A percentile compares a stretch with the other conserved stretches of the same genome.
Conservation (phyloP, 53 echinoderm and acorn worm genomes). For the Apostichopus leukothele region DNA sequence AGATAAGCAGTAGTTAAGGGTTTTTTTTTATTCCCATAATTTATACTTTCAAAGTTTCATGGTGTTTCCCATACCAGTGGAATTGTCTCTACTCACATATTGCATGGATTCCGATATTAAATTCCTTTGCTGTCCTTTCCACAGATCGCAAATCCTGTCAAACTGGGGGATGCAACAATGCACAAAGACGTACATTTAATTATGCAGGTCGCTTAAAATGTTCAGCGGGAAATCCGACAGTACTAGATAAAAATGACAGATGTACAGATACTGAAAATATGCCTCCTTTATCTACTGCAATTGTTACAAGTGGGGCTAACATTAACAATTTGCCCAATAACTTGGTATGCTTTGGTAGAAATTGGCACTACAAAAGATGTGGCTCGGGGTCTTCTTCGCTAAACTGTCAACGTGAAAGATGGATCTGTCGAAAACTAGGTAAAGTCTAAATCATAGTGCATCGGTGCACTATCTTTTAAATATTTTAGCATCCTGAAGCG, state of each 20-base stretch:
- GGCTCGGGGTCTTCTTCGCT: neutral
- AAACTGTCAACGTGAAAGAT: neutral
- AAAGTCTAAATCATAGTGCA: neutral
- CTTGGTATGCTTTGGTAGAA: constrained; percentile 2
- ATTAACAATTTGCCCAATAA: neutral
- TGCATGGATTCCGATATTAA: too few species aligned
- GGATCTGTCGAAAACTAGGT: neutral
- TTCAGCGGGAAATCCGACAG: neutral
- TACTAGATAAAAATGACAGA: neutral
- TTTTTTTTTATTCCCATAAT: too few species aligned
- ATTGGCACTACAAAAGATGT: neutral
- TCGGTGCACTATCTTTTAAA: too few species aligned
- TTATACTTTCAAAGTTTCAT: too few species aligned
- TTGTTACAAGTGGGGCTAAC: neutral
- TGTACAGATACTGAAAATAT: neutral
- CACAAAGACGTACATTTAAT: neutral
- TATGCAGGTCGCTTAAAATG: neutral
- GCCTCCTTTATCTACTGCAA: neutral
- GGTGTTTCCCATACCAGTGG: too few species aligned
- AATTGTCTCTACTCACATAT: too few species aligned
- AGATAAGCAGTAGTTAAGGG: too few species aligned
- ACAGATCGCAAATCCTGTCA: neutral
- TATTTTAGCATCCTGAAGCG: too few species aligned
- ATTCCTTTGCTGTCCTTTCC: neutral
- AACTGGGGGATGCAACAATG: neutral